Percentiles rank a stretch among this genome's conserved stretches.
Conservation (phyloP, 2,888 invertebrate genomes). For the Rotaria socialis region DNA sequence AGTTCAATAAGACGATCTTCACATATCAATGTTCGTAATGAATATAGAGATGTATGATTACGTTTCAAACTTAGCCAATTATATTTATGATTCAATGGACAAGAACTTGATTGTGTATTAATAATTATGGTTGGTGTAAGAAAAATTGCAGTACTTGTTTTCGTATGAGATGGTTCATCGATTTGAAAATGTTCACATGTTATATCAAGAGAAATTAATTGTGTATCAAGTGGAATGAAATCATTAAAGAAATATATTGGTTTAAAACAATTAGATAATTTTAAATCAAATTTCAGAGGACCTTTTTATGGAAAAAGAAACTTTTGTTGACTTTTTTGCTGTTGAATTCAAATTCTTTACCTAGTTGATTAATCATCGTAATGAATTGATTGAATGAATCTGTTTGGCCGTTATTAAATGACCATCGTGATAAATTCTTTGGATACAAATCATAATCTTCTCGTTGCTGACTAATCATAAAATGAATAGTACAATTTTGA, state of each 20-base stretch:
- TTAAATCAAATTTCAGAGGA: not conserved
- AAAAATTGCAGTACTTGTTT: not conserved
- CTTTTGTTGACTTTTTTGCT: not conserved
- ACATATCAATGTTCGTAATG: not conserved
- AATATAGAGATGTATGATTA: not conserved
- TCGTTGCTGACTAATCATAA: not conserved
- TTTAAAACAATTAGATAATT: not conserved
- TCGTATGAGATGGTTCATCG: not conserved
- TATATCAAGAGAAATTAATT: not conserved
- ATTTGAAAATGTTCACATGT: not conserved
- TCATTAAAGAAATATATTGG: not conserved
- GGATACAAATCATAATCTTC: constrained; percentile 2
- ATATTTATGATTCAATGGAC: not conserved
- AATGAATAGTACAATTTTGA: not conserved
- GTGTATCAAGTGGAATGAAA: not conserved
- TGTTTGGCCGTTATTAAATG: not conserved
- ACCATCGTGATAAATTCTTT: not conserved
- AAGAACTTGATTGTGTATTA: not conserved
- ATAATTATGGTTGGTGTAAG: constrained; percentile 1
- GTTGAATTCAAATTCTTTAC: not conserved
- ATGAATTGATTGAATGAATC: not conserved
- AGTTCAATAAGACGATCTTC: not conserved
- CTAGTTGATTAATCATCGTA: not conserved
- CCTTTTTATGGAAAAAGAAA: not conserved
- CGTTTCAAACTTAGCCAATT: not conserved